A percentile compares a stretch with the other conserved stretches of the same genome.
Conservation (phyloP, 2,797 vertebrate genomes). For the Tarsius wallacei region DNA sequence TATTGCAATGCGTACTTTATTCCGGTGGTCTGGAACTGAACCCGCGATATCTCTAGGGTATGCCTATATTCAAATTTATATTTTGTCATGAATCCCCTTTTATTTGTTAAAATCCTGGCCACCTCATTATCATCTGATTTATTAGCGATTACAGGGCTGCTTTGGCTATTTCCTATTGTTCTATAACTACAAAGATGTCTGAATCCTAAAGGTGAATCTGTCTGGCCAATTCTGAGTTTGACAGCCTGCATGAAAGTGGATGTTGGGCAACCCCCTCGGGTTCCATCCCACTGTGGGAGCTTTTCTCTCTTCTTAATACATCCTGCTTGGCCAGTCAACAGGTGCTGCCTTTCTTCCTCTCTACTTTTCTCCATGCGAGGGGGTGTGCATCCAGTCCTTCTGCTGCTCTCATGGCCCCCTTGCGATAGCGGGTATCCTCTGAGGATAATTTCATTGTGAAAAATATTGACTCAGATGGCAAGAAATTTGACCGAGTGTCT, state of each 20-base stretch:
- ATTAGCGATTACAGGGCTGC: neutral
- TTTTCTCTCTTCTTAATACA: no score
- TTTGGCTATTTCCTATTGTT: neutral
- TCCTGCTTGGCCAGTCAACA: rapidly evolving
- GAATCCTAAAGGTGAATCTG: neutral
- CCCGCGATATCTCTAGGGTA: neutral
- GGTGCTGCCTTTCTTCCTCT: rapidly evolving
- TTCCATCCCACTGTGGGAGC: no score
- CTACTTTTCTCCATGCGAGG: neutral
- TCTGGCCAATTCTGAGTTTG: neutral
- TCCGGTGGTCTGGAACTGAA: neutral
- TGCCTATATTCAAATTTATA: neutral
- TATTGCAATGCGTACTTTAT: neutral
- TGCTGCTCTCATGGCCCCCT: neutral
- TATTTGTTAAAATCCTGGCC: slow-evolving; percentile 28
- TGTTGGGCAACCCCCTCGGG: no score
- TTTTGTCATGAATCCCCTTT: neutral
- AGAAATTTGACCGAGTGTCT: slow-evolving; percentile 99
- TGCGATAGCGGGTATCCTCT: slow-evolving; percentile 96
- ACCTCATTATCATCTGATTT: neutral
- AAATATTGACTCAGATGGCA: slow-evolving; percentile 98
- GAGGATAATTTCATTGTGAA: slow-evolving; percentile 99
- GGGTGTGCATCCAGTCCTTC: neutral
- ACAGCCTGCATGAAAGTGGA: neutral
- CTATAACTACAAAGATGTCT: neutral